These are phyloP conservation scores for Ectemnius continuus DNA, from an alignment of 2,888 invertebrate genomes.

Conservation along the genomic window DNA sequence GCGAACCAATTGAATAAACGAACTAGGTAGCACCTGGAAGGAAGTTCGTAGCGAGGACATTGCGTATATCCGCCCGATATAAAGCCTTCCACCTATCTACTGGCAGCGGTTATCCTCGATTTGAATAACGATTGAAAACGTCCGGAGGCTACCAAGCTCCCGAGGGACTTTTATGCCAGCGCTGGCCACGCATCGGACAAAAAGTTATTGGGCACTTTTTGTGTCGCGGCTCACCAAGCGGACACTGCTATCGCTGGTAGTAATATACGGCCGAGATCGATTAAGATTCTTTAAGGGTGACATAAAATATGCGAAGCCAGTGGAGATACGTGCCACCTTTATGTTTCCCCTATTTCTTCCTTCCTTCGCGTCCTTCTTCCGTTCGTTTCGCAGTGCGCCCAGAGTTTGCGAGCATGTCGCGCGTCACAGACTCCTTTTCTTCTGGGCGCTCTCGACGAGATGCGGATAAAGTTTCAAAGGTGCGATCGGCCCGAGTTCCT, in stretches of 20 bases:
- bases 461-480: no score
- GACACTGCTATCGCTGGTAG: constrained; percentile 8
- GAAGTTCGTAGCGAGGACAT: neutral
- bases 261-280: constrained; percentile 41
- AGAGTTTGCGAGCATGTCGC: no score
- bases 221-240: constrained; percentile 19
- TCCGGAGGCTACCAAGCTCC: constrained; percentile 27
- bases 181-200: constrained; percentile 27
- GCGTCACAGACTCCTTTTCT: no score
- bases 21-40: neutral
- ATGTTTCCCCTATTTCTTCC: no score
- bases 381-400: no score
- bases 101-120: constrained; percentile 28
- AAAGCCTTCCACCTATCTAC: neutral
- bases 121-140: constrained; percentile 56
- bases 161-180: constrained; percentile 44
- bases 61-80: neutral
- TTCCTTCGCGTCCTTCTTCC: no score
- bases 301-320: no score
- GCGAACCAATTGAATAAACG: no score
- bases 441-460: no score
- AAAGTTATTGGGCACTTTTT: constrained; percentile 38
- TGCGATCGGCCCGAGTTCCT: no score
- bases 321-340: no score
- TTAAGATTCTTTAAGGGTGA: constrained; percentile 20